phyloP scores from a whole-genome alignment of 2,888 invertebrate species.

The Oeneis ivallda region DNA sequence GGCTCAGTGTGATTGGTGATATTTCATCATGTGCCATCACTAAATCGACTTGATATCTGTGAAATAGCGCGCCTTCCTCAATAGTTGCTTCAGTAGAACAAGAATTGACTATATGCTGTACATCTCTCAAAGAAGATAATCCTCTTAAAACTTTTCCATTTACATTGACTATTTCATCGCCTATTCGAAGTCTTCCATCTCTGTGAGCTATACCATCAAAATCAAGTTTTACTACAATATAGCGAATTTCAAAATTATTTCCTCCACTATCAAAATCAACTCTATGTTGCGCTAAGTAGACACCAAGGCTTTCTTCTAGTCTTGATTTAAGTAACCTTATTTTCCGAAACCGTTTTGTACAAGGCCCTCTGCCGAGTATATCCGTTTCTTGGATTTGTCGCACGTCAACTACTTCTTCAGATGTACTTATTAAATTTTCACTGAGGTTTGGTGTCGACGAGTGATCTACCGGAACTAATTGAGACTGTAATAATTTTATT shows the following conservation, averaged over 20 bases:
- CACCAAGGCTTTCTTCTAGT: constrained; percentile 86
- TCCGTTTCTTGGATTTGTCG: constrained; percentile 61
- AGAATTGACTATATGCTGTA: constrained; percentile 81
- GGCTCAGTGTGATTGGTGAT: constrained; percentile 76
- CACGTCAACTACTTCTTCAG: constrained; percentile 55
- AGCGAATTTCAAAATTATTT: constrained; percentile 82
- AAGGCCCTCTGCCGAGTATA: constrained; percentile 81
- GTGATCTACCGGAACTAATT: constrained; percentile 64
- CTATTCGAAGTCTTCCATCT: constrained; percentile 90
- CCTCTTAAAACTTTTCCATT: constrained; percentile 91
- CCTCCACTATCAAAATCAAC: constrained; percentile 76
- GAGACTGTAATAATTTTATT: constrained; percentile 75
- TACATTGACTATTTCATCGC: constrained; percentile 94
- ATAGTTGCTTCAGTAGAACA: constrained; percentile 73
- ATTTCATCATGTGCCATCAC: constrained; percentile 85
- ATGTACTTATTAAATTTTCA: constrained; percentile 53
- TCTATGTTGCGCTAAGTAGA: constrained; percentile 86
- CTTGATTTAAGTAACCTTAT: constrained; percentile 85
- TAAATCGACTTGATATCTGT: constrained; percentile 81
- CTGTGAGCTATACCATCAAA: constrained; percentile 86
- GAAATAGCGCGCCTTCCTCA: constrained; percentile 65
- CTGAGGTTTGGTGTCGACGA: constrained; percentile 59
- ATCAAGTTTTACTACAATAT: constrained; percentile 84
- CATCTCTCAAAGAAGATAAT: constrained; percentile 85
- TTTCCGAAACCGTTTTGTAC: constrained; percentile 83